Evolutionary conservation across 2,797 vertebrate species (phyloP), one percentile per base, ranked within the genome.

Genomic region (Typhlichthys subterraneus): DNA sequence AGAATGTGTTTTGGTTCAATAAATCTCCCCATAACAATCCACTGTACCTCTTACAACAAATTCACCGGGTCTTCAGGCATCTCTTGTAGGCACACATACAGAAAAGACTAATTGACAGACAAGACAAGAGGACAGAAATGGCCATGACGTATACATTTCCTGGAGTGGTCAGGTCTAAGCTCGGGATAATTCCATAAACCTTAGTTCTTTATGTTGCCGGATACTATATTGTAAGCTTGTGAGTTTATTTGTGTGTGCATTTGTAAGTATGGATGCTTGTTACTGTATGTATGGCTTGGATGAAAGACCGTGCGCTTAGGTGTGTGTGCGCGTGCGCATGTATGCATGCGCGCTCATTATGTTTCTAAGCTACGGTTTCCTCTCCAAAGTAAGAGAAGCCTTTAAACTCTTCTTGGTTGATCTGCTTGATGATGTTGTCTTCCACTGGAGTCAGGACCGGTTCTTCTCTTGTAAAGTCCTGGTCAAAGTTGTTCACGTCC

Each of bases 401-500:
- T 91, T 96, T 97, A 85, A 99, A 98, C 89, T 98, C 97, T 57
- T 97, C 96, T 85, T 98, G 96, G 91, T 99, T 98, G 91, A 97
- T 98, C 91, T 99, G 97, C 85, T 97, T 98, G 90, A 98, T 92
- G 86, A 98, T 96, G 73, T 88, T 91, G 50, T 96, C 94, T 9
- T 99, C 96, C 87, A 96, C 94, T 5, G 94, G 94, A 0, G 97
- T 99, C 88, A 99, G 93, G 29, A 95, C 92, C 0, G 97, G 96
- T 61, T 99, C 97, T 85, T 99, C 97, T 15, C 96, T 92, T 3
- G 97, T 98, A 85, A 99, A 98, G 91, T 98, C 97, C 93, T 99
- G 97, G 92, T 99, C 97, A 83, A 99, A 99, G 90, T 99, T 99
- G 91, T 99, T 99, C 89, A 99, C 97, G 7, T 99, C 96, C 91